These are phyloP conservation scores for Rafetus swinhoei DNA, from an alignment of 2,113 vertebrate species.

Conservation along the genomic window DNA sequence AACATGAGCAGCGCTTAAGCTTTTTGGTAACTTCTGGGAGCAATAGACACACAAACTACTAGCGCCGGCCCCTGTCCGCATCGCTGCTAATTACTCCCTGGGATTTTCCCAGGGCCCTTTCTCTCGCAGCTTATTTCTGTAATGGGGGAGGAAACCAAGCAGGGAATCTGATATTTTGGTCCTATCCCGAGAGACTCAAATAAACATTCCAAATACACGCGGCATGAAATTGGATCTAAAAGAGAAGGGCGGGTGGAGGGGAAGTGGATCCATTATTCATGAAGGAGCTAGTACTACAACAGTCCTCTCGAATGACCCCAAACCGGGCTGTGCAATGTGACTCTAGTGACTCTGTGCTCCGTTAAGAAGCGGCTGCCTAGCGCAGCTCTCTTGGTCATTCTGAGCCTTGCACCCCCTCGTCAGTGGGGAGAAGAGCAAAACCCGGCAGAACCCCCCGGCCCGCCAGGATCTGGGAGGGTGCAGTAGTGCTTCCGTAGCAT, in stretches of 20 bases:
- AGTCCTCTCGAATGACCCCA: conserved; percentile 27
- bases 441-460: background rate
- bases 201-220: background rate
- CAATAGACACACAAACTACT: background rate
- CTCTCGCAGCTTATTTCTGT: background rate
- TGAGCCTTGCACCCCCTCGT: background rate
- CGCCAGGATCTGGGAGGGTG: background rate
- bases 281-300: conserved; percentile 41
- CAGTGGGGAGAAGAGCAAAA: background rate
- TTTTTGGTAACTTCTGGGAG: background rate
- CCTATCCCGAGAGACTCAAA: background rate
- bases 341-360: background rate
- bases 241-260: conserved; percentile 29
- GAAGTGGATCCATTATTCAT: conserved; percentile 61
- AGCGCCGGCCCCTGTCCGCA: background rate
- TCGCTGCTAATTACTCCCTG: background rate
- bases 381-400: background rate
- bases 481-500: conserved; percentile 4
- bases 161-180: background rate
- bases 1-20: fast-evolving
- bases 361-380: background rate
- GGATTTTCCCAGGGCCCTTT: background rate
- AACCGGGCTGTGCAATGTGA: conserved; percentile 15
- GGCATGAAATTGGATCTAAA: conserved; percentile 51
- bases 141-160: background rate